Percentiles rank a stretch among this genome's conserved stretches.
These are phyloP conservation scores for Cygnus atratus DNA, from an alignment of 2,113 vertebrate genomes.

Conservation along the genomic window DNA sequence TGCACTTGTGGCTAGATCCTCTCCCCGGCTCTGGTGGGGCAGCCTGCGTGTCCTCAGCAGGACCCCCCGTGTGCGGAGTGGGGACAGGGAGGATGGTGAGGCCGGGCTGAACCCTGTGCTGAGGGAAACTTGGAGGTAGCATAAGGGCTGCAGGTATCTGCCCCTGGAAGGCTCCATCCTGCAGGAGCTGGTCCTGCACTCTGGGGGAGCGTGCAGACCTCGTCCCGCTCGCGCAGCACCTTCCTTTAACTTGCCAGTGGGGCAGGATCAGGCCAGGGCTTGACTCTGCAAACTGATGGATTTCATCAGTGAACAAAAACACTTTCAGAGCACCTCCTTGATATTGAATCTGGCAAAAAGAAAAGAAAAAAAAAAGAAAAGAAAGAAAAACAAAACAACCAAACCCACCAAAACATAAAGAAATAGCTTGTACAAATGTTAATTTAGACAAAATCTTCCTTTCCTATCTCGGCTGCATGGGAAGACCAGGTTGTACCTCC, in stretches of 20 bases:
- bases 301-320: neutral
- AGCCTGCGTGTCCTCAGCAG: accelerated
- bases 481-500: neutral
- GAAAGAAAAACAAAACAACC: neutral
- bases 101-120: neutral
- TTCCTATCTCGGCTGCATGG: neutral
- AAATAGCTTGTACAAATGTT: neutral
- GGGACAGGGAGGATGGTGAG: neutral
- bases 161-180: neutral
- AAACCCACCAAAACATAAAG: neutral
- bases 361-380: neutral
- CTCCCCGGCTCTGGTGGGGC: neutral
- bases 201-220: accelerated
- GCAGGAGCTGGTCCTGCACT: neutral
- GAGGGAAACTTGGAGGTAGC: neutral
- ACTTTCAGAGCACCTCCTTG: neutral
- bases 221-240: accelerated
- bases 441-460: neutral
- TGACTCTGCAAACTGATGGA: neutral
- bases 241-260: neutral
- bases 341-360: neutral
- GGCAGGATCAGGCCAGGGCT: neutral
- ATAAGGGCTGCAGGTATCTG: neutral
- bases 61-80: accelerated
- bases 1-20: neutral